These are phyloP conservation scores for Clanis bilineata DNA, from an alignment of 2,888 invertebrate species.

Conservation along the genomic window DNA sequence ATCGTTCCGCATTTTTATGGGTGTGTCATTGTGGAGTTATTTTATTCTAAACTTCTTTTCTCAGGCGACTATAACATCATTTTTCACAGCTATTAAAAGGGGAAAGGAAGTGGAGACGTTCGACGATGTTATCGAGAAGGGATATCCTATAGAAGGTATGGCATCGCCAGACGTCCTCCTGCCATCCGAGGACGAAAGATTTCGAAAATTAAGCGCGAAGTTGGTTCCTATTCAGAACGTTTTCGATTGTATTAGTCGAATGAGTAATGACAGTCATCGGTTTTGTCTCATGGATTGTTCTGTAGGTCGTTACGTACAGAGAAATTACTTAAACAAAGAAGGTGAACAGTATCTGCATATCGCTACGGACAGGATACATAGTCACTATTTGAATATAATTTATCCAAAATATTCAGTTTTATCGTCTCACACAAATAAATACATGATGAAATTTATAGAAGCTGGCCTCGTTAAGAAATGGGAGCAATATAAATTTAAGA, in stretches of 20 bases:
- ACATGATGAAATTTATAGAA: conserved; percentile 58
- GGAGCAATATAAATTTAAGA: conserved; percentile 63
- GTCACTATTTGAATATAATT: conserved; percentile 60
- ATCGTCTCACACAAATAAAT: conserved; percentile 52
- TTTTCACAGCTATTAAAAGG: conserved; percentile 65
- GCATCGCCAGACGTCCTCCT: conserved; percentile 69
- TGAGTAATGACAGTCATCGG: conserved; percentile 53
- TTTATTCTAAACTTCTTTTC: conserved; percentile 67
- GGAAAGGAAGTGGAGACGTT: conserved; percentile 71
- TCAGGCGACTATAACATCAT: conserved; percentile 70
- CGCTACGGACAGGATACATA: conserved; percentile 66
- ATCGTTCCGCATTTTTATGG: conserved; percentile 62
- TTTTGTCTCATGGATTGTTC: conserved; percentile 74
- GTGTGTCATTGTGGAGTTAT: conserved; percentile 63
- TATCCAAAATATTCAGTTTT: conserved; percentile 60
- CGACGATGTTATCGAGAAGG: conserved; percentile 66
- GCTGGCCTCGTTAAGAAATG: conserved; percentile 70
- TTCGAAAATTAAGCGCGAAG: conserved; percentile 56
- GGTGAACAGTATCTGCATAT: conserved; percentile 72
- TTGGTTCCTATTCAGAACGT: conserved; percentile 49
- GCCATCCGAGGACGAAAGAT: conserved; percentile 61
- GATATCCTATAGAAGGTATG: conserved; percentile 65
- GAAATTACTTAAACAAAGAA: conserved; percentile 57
- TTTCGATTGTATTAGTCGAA: conserved; percentile 51
- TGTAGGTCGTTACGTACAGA: conserved; percentile 56